A percentile compares a stretch with the other conserved stretches of the same genome.
These are phyloP conservation scores for Mus minutoides DNA, from an alignment of 2,797 vertebrate species.

Conservation along the genomic window DNA sequence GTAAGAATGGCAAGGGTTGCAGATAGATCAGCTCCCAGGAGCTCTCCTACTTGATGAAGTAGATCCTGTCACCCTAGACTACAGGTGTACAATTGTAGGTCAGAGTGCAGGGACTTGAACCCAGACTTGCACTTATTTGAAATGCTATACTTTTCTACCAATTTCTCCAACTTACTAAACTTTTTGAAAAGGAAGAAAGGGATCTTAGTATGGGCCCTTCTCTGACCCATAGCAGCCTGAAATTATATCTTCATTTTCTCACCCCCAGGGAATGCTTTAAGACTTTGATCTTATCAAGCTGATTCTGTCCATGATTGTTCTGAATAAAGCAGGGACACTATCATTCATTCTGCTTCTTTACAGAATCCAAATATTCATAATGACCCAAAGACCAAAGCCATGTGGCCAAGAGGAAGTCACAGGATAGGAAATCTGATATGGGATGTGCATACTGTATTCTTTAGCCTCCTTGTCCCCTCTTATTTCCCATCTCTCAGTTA, in stretches of 20 bases:
- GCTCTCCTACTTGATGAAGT: background rate
- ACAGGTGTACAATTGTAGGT: background rate
- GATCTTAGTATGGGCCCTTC: background rate
- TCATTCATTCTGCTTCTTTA: background rate
- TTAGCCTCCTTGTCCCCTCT: too few species aligned
- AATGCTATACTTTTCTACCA: background rate
- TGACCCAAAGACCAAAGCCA: background rate
- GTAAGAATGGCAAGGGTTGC: background rate
- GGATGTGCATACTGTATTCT: fast-evolving
- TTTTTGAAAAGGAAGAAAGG: background rate
- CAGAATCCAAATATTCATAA: background rate
- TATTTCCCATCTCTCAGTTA: background rate
- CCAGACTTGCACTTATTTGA: background rate
- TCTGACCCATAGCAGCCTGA: background rate
- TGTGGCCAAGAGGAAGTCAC: background rate
- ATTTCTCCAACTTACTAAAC: background rate
- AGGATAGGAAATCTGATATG: too few species aligned
- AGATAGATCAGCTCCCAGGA: background rate
- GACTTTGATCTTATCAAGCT: background rate
- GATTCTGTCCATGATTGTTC: background rate
- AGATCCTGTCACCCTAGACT: background rate
- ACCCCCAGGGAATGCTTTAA: background rate
- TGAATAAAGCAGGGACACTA: background rate
- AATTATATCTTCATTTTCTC: background rate
- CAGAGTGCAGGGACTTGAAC: background rate